A percentile compares a stretch with the other conserved stretches of the same genome.
Conservation (phyloP, 2,888 invertebrate species). For the Carabus problematicus region DNA sequence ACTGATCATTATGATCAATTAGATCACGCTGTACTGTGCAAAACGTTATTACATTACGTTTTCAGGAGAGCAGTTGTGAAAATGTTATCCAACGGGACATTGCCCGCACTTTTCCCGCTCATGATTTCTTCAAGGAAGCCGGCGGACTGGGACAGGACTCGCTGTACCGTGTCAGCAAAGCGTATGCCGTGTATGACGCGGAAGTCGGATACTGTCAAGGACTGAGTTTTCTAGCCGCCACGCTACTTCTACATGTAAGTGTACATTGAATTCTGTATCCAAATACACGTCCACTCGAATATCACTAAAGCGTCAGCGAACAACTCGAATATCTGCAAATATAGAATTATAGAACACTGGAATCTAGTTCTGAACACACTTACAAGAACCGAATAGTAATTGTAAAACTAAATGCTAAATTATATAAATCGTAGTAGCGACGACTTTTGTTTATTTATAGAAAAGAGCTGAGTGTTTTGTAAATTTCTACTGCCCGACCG, state of each 20-base stretch:
- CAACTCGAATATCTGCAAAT: no score
- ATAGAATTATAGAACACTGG: no score
- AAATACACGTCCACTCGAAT: background rate
- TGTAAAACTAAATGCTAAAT: constrained; percentile 9
- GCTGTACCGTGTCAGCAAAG: constrained; percentile 93
- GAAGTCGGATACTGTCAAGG: constrained; percentile 99
- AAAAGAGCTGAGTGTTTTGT: no score
- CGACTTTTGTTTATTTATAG: no score
- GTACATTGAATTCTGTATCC: background rate
- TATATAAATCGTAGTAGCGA: background rate
- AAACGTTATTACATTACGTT: background rate
- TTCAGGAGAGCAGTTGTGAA: constrained; percentile 91
- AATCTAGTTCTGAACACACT: background rate
- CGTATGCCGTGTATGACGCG: constrained; percentile 95
- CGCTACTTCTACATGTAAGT: constrained; percentile 91
- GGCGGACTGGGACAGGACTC: constrained; percentile 97
- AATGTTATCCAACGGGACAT: constrained; percentile 96
- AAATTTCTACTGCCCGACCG: constrained; percentile 9
- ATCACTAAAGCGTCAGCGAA: background rate
- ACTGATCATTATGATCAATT: background rate
- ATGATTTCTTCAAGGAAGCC: constrained; percentile 95
- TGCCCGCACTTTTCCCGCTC: constrained; percentile 97
- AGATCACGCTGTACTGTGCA: background rate
- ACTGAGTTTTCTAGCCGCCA: constrained; percentile 96
- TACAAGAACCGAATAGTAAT: background rate